phyloP scores from a whole-genome alignment of 2,888 invertebrate genomes.

The Cerceris ruficornis region DNA sequence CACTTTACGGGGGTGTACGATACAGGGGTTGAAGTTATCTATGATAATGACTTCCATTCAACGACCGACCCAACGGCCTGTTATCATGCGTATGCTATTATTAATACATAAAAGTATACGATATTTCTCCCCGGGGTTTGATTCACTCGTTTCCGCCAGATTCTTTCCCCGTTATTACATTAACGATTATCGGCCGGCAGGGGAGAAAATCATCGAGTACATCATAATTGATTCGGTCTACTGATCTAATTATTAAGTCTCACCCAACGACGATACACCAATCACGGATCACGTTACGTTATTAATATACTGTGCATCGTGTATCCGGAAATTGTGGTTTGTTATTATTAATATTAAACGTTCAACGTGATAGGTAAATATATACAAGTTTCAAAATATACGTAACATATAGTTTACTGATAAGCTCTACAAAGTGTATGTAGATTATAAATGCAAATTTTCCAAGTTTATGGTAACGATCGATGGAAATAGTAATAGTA shows the following conservation, averaged over 20 bases:
- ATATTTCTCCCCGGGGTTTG: slow-evolving; percentile 42
- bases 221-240: slow-evolving; percentile 45
- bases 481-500: no score
- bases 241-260: slow-evolving; percentile 49
- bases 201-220: slow-evolving; percentile 52
- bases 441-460: background rate
- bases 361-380: background rate
- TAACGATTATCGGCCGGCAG: slow-evolving; percentile 43
- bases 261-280: background rate
- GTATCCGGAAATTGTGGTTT: background rate
- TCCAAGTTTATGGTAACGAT: background rate
- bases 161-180: slow-evolving; percentile 50
- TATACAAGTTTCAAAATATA: background rate
- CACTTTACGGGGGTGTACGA: slow-evolving; percentile 15
- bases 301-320: background rate
- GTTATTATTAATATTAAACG: no score
- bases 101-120: slow-evolving; percentile 41
- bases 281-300: background rate
- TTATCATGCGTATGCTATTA: slow-evolving; percentile 43
- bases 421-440: background rate
- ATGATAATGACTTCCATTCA: slow-evolving; percentile 51
- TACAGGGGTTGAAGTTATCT: slow-evolving; percentile 41
- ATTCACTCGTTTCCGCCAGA: slow-evolving; percentile 49
- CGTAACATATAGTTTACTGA: no score
- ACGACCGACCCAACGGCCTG: slow-evolving; percentile 26